Base-by-base conservation (phyloP, 1,140 invertebrate species). In the Calliopsis andreniformis region DNA sequence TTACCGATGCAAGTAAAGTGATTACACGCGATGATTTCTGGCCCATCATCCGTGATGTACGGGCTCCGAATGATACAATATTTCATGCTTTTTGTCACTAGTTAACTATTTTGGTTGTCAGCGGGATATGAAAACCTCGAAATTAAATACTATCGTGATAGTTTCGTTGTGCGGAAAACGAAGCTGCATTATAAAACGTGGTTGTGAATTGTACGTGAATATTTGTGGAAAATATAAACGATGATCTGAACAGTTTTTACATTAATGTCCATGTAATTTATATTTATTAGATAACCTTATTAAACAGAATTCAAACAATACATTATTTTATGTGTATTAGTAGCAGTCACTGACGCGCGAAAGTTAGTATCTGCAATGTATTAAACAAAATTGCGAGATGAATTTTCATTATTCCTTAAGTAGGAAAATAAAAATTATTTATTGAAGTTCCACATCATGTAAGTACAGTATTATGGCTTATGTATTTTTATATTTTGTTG, bases 21-120 rank as follows among this genome's bases (percentile, higher is more conserved):
- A 32, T 25, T 32, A 14, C 51, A 7, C 51, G 66, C 53, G 28
- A 59, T 76, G 53, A 51, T 25, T 20, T 51, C 43, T 76, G 42
- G 69, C 30, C 20, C 10, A 4, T 69, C 32, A 56, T 69, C 23
- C 39, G 39, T 56, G 49, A 49, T 67, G 64, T 39, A 58, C 7
- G 18, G 55, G 7, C 23, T 69, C 42, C 3, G 6, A 51, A 69
- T 43, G n/a, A 51, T 39, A 43, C 8, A 49, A 18, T 69, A 69
- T 42, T 76, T 32, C 39, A 25, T n/a, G 42, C 20, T 28, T 67
- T 67, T 61, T 43, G 47, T 59, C 69, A 49, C 42, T 76, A 55
- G 70, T 43, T 75, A 42, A 76, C 55, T 73, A 75, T 68, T 76
- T 68, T 61, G 20, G 55, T 59, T 76, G 73, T 69, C 64, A 76